These are phyloP conservation scores for Corythornis madagascariensis DNA, from an alignment of 2,113 vertebrate genomes.

Conservation along the genomic window DNA sequence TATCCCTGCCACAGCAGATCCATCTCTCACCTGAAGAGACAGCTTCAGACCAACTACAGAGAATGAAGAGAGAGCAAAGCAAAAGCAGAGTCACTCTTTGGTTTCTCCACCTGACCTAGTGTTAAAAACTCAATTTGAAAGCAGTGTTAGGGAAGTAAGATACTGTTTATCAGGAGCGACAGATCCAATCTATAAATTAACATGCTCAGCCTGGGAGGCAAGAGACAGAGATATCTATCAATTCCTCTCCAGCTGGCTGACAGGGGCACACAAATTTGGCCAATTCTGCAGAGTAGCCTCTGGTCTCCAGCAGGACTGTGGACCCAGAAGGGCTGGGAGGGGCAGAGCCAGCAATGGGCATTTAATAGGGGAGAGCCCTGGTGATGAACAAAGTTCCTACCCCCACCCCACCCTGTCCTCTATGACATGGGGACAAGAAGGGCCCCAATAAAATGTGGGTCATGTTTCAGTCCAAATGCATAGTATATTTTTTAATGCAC, in stretches of 20 bases:
- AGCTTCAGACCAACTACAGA: background rate
- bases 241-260: constrained; percentile 19
- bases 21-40: background rate
- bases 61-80: background rate
- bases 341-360: background rate
- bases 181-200: constrained; percentile 72
- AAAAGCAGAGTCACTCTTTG: background rate
- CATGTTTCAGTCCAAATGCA: background rate
- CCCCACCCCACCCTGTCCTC: background rate
- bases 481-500: background rate
- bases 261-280: constrained; percentile 29
- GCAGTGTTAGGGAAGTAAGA: constrained; percentile 51
- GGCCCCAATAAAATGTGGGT: background rate
- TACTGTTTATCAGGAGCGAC: constrained; percentile 61
- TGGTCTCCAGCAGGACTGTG: background rate
- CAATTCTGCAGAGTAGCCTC: constrained; percentile 17
- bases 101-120: constrained; percentile 23
- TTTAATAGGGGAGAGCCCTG: background rate
- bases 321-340: background rate
- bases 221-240: constrained; percentile 55
- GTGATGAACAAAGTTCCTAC: background rate
- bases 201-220: constrained; percentile 42
- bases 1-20: background rate
- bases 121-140: constrained; percentile 70
- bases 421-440: background rate